Evolutionary conservation across 2,888 invertebrate genomes (phyloP), one percentile per base, ranked within the genome.

Genomic region (Suillia variegata): DNA sequence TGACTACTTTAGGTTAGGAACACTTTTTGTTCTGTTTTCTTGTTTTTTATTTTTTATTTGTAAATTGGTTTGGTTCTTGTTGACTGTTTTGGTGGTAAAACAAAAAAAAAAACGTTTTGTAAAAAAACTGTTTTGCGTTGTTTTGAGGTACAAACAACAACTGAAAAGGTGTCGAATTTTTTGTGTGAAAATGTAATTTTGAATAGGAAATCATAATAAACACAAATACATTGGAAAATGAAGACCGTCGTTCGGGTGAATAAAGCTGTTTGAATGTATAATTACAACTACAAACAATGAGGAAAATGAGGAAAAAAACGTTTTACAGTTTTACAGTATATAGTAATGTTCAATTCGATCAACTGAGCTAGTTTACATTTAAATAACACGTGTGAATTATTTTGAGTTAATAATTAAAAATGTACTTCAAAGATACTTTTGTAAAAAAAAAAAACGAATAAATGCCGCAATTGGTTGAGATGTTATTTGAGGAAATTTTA

Each of bases 41-140:
- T 52, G 62, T 15, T 54, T 62, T 56, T 59, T n/a, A n/a, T n/a
- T 56, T 59, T 69, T 61, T 49, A 53, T 54, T 26, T 59, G 56
- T 58, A 55, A 12, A n/a, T 59, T 59, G 34, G 15, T 54, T 21
- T 24, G 56, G 64, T 54, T 26, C 42, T 17, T 31, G 38, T 57
- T 62, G 24, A 22, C 42, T 53, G 56, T 66, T n/a, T n/a, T n/a
- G n/a, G n/a, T 55, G 38, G 38, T n/a, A 38, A 38, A 4, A 38
- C 6, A 31, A 31, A 38, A 38, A n/a, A 13, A 38, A 38, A 38
- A 38, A 38, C n/a, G 6, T 38, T 38, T 10, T 38, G 6, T 13
- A n/a, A 38, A 5, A n/a, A n/a, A n/a, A n/a, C n/a, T n/a, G n/a
- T n/a, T n/a, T n/a, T n/a, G n/a, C n/a, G n/a, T n/a, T n/a, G n/a